phyloP scores from a whole-genome alignment of 2,113 vertebrate species.

The Phyllostomus hastatus region DNA sequence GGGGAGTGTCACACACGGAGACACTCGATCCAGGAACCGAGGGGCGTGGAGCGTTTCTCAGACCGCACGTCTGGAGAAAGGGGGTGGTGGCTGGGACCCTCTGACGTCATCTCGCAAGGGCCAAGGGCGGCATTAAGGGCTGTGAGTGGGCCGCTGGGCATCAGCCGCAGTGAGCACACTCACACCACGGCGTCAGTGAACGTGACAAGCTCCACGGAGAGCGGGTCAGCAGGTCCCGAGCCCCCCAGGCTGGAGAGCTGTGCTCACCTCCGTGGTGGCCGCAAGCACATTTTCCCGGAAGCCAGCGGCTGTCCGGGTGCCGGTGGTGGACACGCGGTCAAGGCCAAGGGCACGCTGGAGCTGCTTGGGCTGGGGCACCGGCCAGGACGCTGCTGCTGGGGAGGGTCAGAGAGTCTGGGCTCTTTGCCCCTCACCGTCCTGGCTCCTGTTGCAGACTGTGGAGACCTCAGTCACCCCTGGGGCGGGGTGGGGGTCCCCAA shows the following conservation, averaged over 20 bases:
- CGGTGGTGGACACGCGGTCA: no score
- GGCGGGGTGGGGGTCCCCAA: fast-evolving
- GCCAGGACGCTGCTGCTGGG: background rate
- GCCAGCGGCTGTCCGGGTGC: background rate
- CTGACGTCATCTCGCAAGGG: background rate
- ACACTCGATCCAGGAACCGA: background rate
- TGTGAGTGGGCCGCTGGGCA: background rate
- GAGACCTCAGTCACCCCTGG: background rate
- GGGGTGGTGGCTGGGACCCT: background rate
- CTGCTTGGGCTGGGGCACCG: fast-evolving
- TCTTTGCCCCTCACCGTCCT: background rate
- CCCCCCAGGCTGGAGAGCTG: fast-evolving
- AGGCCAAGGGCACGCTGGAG: fast-evolving
- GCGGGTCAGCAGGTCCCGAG: fast-evolving
- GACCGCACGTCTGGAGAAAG: background rate
- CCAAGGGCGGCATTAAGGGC: fast-evolving
- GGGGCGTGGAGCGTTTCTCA: no score
- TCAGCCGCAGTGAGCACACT: background rate
- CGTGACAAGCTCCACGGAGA: fast-evolving
- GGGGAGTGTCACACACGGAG: fast-evolving
- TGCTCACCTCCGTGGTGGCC: fast-evolving
- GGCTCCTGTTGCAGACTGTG: background rate
- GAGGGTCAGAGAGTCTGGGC: background rate
- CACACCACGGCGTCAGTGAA: background rate
- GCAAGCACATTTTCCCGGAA: background rate